Percentiles rank a stretch among this genome's conserved stretches.
phyloP scores from a whole-genome alignment of 2,888 invertebrate genomes.

The Dilophus febrilis region DNA sequence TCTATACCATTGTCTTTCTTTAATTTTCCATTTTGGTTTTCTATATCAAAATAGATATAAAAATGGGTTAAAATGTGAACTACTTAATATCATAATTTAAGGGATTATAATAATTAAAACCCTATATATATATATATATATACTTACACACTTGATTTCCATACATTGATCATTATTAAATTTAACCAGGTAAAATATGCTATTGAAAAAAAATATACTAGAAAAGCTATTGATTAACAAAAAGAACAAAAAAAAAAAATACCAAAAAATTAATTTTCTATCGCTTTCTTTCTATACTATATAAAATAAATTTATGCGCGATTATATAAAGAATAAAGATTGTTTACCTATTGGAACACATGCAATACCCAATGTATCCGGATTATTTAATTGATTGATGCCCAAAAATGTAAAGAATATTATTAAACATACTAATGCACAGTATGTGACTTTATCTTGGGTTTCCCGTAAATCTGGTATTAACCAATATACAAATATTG shows the following conservation, averaged over 20 bases:
- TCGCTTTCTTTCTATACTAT: no score
- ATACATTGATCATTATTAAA: constrained; percentile 48
- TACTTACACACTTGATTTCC: constrained; percentile 46
- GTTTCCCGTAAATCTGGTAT: constrained; percentile 42
- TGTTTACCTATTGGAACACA: no score
- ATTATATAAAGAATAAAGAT: no score
- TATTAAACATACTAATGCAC: constrained; percentile 7
- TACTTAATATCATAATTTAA: constrained; percentile 14
- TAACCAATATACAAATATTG: constrained; percentile 39
- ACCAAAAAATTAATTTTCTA: no score
- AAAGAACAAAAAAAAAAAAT: no score
- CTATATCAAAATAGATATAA: constrained; percentile 5
- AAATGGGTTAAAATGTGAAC: constrained; percentile 26
- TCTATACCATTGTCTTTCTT: constrained; percentile 15
- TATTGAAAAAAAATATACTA: constrained; percentile 43
- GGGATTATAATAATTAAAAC: no score
- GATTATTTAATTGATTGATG: constrained; percentile 3
- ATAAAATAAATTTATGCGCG: no score
- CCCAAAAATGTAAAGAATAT: constrained; percentile 7
- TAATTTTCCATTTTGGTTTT: constrained; percentile 16
- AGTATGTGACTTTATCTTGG: constrained; percentile 15
- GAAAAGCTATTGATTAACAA: constrained; percentile 30
- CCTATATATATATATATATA: not conserved
- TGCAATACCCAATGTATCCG: no score
- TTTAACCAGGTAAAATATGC: constrained; percentile 59